A percentile compares a stretch with the other conserved stretches of the same genome.
These are phyloP conservation scores for Choristoneura fumiferana DNA, from an alignment of 1,140 invertebrate species.

Conservation along the genomic window DNA sequence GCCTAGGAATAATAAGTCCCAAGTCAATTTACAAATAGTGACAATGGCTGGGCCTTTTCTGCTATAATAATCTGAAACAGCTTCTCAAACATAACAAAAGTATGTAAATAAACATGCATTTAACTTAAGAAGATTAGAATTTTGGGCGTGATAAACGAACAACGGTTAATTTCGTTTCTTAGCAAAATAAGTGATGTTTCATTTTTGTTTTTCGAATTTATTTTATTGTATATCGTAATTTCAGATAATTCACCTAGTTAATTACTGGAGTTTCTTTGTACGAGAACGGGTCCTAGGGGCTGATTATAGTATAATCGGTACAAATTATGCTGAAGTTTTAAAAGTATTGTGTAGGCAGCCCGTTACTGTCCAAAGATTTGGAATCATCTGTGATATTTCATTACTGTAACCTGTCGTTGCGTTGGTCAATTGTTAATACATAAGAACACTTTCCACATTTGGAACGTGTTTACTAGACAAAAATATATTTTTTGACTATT, in stretches of 20 bases:
- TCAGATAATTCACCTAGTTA: constrained; percentile 63
- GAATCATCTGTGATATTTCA: constrained; percentile 79
- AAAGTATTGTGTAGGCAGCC: constrained; percentile 55
- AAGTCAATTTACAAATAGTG: constrained; percentile 45
- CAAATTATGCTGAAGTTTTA: constrained; percentile 56
- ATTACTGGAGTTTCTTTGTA: constrained; percentile 70
- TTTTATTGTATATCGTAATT: constrained; percentile 54
- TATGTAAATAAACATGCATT: constrained; percentile 73
- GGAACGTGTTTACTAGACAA: constrained; percentile 69
- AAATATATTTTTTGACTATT: constrained; percentile 78
- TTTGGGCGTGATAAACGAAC: constrained; percentile 62
- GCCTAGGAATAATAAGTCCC: constrained; percentile 57
- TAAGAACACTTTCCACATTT: constrained; percentile 65
- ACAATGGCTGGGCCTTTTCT: constrained; percentile 55
- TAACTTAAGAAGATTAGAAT: constrained; percentile 67
- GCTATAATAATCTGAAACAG: constrained; percentile 53
- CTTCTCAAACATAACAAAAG: constrained; percentile 56
- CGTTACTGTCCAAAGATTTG: constrained; percentile 78
- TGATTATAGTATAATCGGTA: constrained; percentile 57
- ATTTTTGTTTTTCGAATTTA: constrained; percentile 63
- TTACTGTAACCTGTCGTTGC: constrained; percentile 77
- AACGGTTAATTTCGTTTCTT: constrained; percentile 62
- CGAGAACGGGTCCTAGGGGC: constrained; percentile 69
- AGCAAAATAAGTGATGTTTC: constrained; percentile 67
- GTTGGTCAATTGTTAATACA: constrained; percentile 79